phyloP scores from a whole-genome alignment of 1,140 invertebrate species.

The Monomorium pharaonis region DNA sequence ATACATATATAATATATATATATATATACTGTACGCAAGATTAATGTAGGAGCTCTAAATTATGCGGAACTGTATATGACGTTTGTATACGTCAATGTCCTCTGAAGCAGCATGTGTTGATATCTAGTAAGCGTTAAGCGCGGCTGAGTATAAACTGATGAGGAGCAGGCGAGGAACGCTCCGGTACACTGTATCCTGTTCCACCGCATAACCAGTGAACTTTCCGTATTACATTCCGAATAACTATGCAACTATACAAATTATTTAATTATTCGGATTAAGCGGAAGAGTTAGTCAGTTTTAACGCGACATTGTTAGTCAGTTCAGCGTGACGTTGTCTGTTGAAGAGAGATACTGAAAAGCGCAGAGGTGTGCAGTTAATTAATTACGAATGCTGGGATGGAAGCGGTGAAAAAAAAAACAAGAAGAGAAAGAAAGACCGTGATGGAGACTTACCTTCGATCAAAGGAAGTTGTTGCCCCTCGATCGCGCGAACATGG shows the following conservation, averaged over 20 bases:
- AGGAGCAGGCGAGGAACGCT: not conserved
- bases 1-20: too few species aligned
- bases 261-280: not conserved
- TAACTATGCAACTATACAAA: not conserved
- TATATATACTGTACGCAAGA: not conserved
- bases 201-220: not conserved
- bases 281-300: too few species aligned
- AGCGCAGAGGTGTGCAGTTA: not conserved
- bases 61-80: not conserved
- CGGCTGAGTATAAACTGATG: not conserved
- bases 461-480: constrained; percentile 12
- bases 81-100: constrained; percentile 41
- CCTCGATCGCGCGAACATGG: constrained; percentile 6
- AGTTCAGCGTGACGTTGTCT: not conserved
- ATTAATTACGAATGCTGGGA: not conserved
- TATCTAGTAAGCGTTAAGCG: not conserved
- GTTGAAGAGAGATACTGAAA: not conserved
- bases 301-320: not conserved
- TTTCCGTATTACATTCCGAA: not conserved
- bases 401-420: not conserved
- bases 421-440: too few species aligned
- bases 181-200: not conserved
- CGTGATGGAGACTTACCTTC: constrained; percentile 23
- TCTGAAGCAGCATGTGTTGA: constrained; percentile 7
- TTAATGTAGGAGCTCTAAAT: constrained; percentile 3